Evolutionary conservation across 2,888 invertebrate genomes (phyloP), one percentile per base, ranked within the genome.

Genomic region (Pterostichus madidus): DNA sequence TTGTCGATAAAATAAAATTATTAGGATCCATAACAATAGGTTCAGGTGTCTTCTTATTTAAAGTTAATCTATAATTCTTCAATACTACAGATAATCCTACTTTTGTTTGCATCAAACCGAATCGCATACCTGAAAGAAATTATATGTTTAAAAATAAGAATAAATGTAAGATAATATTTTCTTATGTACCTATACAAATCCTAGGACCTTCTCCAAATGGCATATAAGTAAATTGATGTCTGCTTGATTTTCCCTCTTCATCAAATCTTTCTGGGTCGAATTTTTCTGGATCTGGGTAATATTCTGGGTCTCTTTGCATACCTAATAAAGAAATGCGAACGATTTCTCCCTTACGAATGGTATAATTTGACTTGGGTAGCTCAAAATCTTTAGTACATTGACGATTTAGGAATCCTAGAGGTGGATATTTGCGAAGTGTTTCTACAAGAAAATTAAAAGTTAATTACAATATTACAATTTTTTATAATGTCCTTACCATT

Each of bases 191-290:
- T 32, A 91, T 88, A 84, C 91, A 91, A 83, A 87, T 88, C 39
- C 90, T 87, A 0, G 90, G 90, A 0, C 91, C 91, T 32, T 89
- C 89, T 2, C 90, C 90, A 31, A 90, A 91, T 5, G 90, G 59
- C 17, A 59, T 10, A 24, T 11, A 59, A 17, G 59, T 31, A 11
- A 5, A 59, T 11, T 31, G 31, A 59, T 59, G 59, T 11, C 59
- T 59, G 7, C 5, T 17, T 3, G 59, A 31, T 6, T 59, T 17
- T 24, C 90, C 90, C 56, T 91, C 90, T 3, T 89, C 88, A 0
- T 90, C 86, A 87, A 93, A 93, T 83, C 93, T 90, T 13, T 93
- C 92, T 0, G 93, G 93, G 59, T 91, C 90, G 83, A 93, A 93
- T 32, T 89, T 89, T 0, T 92, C 90, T 0, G 94, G 94, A 2